Percentiles rank a stretch among this genome's conserved stretches.
Conservation (phyloP, 2,113 vertebrate genomes). For the Periophthalmodon schlosseri region DNA sequence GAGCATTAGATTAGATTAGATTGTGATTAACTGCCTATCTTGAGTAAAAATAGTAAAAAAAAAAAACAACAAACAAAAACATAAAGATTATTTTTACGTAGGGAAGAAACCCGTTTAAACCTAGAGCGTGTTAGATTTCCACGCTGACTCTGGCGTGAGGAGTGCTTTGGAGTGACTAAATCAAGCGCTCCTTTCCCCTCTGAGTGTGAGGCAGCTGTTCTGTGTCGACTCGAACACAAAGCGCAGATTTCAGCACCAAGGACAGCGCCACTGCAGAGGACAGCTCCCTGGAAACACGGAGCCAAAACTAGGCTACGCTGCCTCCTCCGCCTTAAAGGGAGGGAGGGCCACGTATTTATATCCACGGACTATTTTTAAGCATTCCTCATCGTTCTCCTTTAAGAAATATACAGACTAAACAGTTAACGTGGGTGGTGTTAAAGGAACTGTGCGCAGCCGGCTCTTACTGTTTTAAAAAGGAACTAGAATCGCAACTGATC, state of each 20-base stretch:
- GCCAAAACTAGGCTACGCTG: constrained; percentile 65
- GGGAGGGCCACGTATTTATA: not conserved
- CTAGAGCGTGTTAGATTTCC: constrained; percentile 33
- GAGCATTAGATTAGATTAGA: too few species aligned
- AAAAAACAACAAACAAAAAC: too few species aligned
- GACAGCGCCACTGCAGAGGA: constrained; percentile 65
- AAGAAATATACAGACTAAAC: too few species aligned
- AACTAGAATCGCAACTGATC: too few species aligned
- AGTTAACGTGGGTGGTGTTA: too few species aligned
- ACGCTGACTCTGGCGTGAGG: constrained; percentile 28
- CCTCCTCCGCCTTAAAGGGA: constrained; percentile 35
- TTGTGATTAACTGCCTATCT: too few species aligned
- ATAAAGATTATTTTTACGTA: too few species aligned
- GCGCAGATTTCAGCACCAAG: constrained; percentile 63
- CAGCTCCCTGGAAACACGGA: constrained; percentile 55
- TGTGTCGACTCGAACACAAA: constrained; percentile 32
- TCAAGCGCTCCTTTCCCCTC: constrained; percentile 30
- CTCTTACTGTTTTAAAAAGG: too few species aligned
- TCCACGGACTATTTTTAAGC: constrained; percentile 1
- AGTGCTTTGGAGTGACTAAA: constrained; percentile 32
- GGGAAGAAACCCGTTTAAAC: not conserved
- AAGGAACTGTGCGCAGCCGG: too few species aligned
- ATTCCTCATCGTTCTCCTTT: not conserved
- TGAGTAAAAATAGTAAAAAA: too few species aligned
- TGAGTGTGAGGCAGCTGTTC: constrained; percentile 27